A percentile compares a stretch with the other conserved stretches of the same genome.
Conservation (phyloP, 2,888 invertebrate species). For the Nowickia ferox region DNA sequence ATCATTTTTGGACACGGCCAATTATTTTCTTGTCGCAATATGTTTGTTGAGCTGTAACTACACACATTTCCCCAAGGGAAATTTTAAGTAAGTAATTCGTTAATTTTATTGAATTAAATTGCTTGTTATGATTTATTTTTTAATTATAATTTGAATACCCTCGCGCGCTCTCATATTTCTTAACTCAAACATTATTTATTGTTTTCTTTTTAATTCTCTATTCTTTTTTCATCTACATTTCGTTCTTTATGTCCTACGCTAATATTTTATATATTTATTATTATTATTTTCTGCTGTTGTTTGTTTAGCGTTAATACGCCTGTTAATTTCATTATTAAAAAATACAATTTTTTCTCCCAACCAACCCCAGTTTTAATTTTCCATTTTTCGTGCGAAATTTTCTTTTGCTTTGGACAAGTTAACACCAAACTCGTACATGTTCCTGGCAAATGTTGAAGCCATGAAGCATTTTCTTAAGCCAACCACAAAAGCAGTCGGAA, state of each 20-base stretch:
- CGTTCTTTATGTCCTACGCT: neutral
- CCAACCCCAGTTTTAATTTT: neutral
- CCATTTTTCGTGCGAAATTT: constrained; percentile 17
- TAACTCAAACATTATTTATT: neutral
- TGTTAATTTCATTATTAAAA: constrained; percentile 61
- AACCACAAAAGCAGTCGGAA: constrained; percentile 11
- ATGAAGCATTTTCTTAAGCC: constrained; percentile 23
- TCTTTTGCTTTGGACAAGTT: constrained; percentile 22
- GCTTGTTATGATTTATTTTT: constrained; percentile 21
- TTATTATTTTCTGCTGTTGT: constrained; percentile 16
- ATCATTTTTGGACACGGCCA: neutral
- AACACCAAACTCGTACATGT: constrained; percentile 23
- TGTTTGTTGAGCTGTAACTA: neutral
- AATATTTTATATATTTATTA: constrained; percentile 20
- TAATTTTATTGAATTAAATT: constrained; percentile 34
- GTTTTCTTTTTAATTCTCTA: neutral
- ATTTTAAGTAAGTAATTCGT: neutral
- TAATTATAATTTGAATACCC: constrained; percentile 15
- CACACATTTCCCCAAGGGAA: neutral
- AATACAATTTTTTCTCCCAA: constrained; percentile 8
- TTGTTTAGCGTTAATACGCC: constrained; percentile 46
- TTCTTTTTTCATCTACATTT: neutral
- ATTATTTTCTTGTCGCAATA: neutral
- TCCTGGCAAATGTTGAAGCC: neutral
- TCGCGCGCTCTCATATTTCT: neutral